A percentile compares a stretch with the other conserved stretches of the same genome.
Evolutionary conservation across 2,113 vertebrate species (phyloP).

Genomic region (Perca schrenkii): DNA sequence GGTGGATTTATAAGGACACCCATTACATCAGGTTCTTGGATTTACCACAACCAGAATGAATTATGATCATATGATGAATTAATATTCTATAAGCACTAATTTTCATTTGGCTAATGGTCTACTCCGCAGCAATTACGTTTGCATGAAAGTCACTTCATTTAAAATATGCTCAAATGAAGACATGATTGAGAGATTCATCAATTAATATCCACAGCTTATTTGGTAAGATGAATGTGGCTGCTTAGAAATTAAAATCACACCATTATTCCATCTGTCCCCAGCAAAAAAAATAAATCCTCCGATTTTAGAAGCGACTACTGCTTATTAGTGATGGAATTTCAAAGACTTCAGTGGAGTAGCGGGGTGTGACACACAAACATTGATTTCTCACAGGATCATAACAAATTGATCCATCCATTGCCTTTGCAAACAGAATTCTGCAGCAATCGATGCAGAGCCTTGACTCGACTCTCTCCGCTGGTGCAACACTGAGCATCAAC

Average conservation of each 20-base stretch:
- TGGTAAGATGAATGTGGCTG: slow-evolving; percentile 56
- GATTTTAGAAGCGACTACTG: background rate
- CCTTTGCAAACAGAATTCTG: slow-evolving; percentile 51
- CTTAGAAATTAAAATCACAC: slow-evolving; percentile 39
- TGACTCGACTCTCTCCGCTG: slow-evolving; percentile 19
- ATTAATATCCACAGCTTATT: slow-evolving; percentile 43
- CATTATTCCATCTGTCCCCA: slow-evolving; percentile 50
- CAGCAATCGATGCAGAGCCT: slow-evolving; percentile 51
- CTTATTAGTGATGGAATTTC: slow-evolving; percentile 61
- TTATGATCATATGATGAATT: slow-evolving; percentile 58
- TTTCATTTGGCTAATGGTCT: slow-evolving; percentile 69
- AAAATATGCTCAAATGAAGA: slow-evolving; percentile 71
- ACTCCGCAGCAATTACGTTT: slow-evolving; percentile 65
- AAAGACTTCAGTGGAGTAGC: slow-evolving; percentile 46
- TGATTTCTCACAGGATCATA: slow-evolving; percentile 75
- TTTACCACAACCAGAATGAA: slow-evolving; percentile 39
- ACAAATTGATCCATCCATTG: slow-evolving; percentile 64
- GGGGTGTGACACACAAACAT: slow-evolving; percentile 60
- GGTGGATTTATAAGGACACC: slow-evolving; percentile 36
- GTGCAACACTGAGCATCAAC: slow-evolving; percentile 32
- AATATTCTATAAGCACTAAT: slow-evolving; percentile 63
- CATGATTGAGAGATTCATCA: slow-evolving; percentile 59
- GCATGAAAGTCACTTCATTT: slow-evolving; percentile 81
- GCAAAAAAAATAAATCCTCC: background rate
- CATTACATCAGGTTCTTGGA: slow-evolving; percentile 37